Conservation (phyloP, 2,113 vertebrate species). For the Thinocorus orbignyianus region DNA sequence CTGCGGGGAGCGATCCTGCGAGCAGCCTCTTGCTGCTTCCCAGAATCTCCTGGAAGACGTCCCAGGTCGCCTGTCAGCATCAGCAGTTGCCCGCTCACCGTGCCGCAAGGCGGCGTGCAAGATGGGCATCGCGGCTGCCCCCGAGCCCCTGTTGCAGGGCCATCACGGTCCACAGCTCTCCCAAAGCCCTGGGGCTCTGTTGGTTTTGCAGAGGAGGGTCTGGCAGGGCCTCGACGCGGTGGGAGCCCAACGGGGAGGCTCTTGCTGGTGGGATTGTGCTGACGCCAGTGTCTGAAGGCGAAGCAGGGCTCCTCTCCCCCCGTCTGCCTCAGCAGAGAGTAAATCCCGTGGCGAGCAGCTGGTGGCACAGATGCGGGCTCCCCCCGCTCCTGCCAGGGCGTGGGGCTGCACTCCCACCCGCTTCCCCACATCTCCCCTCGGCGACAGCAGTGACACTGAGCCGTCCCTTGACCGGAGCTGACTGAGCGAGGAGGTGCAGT, state of each 20-base stretch:
- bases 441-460: fast-evolving
- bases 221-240: fast-evolving
- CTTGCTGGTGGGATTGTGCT: neutral
- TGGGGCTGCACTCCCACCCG: neutral
- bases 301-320: neutral
- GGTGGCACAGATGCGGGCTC: neutral
- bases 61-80: neutral
- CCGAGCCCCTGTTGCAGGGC: fast-evolving
- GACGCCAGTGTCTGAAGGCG: neutral
- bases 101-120: fast-evolving
- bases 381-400: neutral
- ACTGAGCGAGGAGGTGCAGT: fast-evolving
- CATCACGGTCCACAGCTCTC: neutral
- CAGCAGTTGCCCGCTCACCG: fast-evolving
- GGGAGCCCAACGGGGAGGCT: neutral
- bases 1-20: neutral
- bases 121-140: neutral
- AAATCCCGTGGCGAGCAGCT: neutral
- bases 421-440: fast-evolving
- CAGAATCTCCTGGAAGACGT: neutral
- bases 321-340: neutral
- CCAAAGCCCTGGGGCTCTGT: neutral
- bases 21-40: neutral
- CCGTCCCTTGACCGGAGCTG: neutral
- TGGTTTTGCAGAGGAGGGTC: neutral